Percentiles rank a stretch among this genome's conserved stretches.
Evolutionary conservation across 2,113 vertebrate genomes (phyloP).

Genomic region (Rhinopomastus cyanomelas): DNA sequence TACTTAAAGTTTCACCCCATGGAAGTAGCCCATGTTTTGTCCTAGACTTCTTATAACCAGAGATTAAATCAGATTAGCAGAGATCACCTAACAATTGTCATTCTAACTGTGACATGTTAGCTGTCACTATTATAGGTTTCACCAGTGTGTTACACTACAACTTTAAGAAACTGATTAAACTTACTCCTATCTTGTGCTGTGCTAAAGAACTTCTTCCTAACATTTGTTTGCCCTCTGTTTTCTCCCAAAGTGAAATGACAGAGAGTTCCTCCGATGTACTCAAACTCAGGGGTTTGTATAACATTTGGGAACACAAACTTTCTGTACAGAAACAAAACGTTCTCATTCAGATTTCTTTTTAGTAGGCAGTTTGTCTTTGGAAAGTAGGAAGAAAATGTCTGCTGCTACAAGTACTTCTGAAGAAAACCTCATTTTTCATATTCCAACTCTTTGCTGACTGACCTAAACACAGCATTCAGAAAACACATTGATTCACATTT

Average conservation of each 20-base stretch:
- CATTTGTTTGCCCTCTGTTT: background rate
- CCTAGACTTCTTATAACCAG: background rate
- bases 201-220: too few species aligned
- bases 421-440: background rate
- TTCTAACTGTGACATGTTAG: accelerated
- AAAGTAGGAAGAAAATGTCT: background rate
- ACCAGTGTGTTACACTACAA: accelerated
- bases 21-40: background rate
- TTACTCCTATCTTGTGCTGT: background rate
- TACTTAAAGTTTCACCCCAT: background rate
- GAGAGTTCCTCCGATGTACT: background rate
- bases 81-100: too few species aligned
- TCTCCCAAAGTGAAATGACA: background rate
- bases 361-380: background rate
- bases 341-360: background rate
- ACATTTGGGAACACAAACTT: background rate
- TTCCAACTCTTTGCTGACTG: accelerated
- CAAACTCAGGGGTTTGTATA: background rate
- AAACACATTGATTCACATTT: accelerated
- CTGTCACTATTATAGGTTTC: background rate
- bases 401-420: background rate
- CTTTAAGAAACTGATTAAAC: background rate
- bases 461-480: background rate
- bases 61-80: background rate
- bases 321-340: background rate